Percentiles rank a stretch among this genome's conserved stretches.
phyloP scores from a whole-genome alignment of 2,113 vertebrate species.

The Amphiprion ocellaris region DNA sequence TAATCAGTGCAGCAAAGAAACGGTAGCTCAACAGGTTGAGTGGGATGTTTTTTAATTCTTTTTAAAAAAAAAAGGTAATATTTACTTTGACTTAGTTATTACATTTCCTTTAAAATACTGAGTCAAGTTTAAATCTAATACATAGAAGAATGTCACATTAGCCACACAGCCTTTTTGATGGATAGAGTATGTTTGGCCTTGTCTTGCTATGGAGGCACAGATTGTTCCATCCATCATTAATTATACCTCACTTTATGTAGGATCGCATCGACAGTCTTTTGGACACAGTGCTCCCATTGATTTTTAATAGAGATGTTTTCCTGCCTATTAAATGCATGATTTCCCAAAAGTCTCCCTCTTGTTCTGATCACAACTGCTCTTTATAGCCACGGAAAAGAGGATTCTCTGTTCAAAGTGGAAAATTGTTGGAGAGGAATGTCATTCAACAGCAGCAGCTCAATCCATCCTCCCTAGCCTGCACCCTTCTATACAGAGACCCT shows the following conservation, averaged over 20 bases:
- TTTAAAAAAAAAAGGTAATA: no score
- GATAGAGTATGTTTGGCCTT: background rate
- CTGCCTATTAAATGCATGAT: constrained; percentile 20
- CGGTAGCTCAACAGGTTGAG: no score
- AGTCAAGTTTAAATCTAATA: no score
- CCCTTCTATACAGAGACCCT: constrained; percentile 34
- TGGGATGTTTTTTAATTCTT: no score
- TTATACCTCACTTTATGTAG: constrained; percentile 17
- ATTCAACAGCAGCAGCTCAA: constrained; percentile 29
- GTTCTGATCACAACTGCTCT: constrained; percentile 33
- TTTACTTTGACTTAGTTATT: no score
- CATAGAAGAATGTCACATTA: no score
- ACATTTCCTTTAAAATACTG: no score
- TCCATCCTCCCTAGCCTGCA: background rate
- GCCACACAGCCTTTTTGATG: background rate
- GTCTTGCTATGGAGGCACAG: background rate
- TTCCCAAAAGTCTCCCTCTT: constrained; percentile 26
- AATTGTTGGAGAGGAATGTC: constrained; percentile 59
- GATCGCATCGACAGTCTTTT: background rate
- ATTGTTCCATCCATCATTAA: constrained; percentile 18
- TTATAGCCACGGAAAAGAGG: constrained; percentile 42
- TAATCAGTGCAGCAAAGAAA: no score
- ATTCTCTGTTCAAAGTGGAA: constrained; percentile 62
- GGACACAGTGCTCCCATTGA: constrained; percentile 30
- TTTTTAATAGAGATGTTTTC: constrained; percentile 41